Percentiles rank a stretch among this genome's conserved stretches.
phyloP scores from a whole-genome alignment of 1,140 invertebrate species.

The Anoplophora glabripennis region DNA sequence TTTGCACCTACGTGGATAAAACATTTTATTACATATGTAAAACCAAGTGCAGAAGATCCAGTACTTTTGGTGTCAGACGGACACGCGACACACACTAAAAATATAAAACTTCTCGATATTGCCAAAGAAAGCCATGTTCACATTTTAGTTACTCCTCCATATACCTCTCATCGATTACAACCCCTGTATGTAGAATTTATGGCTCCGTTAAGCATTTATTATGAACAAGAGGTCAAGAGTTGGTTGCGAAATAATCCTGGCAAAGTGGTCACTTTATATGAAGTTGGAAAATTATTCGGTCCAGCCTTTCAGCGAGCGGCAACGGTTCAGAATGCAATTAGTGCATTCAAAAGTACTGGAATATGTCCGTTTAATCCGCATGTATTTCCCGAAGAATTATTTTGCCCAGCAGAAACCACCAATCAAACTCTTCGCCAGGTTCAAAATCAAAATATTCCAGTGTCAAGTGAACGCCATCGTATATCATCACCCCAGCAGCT shows the following conservation, averaged over 20 bases:
- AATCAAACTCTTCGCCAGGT: too few relatives aligned
- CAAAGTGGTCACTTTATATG: constrained; percentile 18
- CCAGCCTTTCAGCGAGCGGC: constrained; percentile 31
- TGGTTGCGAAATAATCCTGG: constrained; percentile 17
- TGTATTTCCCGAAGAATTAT: too few relatives aligned
- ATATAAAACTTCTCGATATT: constrained; percentile 37
- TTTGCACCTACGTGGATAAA: constrained; percentile 42
- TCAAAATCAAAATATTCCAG: too few relatives aligned
- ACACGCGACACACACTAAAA: constrained; percentile 36
- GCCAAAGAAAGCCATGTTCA: constrained; percentile 35
- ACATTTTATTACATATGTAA: constrained; percentile 36
- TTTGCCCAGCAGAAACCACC: too few relatives aligned
- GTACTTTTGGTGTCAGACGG: constrained; percentile 38
- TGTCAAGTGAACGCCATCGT: too few relatives aligned
- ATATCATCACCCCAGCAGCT: too few relatives aligned
- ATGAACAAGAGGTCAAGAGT: constrained; percentile 27
- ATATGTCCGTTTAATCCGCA: too few relatives aligned
- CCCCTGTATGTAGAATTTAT: constrained; percentile 45
- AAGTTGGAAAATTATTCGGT: constrained; percentile 32
- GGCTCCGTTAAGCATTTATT: constrained; percentile 42
- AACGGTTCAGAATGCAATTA: constrained; percentile 28
- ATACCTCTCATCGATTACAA: constrained; percentile 43
- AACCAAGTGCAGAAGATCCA: constrained; percentile 23
- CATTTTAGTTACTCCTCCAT: constrained; percentile 43
- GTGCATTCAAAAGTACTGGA: neutral